Evolutionary conservation across 2,888 invertebrate genomes (phyloP), one percentile per base, ranked within the genome.

Genomic region (Drosophila fulvimacula): DNA sequence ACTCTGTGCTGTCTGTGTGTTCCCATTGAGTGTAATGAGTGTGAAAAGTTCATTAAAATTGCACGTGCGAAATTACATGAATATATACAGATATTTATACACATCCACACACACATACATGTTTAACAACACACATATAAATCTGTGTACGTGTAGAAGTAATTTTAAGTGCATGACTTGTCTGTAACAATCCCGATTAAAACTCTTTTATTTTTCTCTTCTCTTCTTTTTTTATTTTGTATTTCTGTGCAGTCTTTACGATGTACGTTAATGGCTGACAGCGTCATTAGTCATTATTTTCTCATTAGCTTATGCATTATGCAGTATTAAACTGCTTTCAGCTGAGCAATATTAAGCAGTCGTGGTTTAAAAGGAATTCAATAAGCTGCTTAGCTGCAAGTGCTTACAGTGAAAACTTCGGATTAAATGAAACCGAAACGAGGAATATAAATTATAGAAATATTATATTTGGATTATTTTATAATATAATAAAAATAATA

Each of bases 31-130:
- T 79, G 84, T 86, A 89, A 89, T 87, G 85, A 84, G 84, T 84
- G 89, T 73, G 88, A 84, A 83, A 88, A 84, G 79, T 84, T 84
- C 89, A 84, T 84, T 87, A 84, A 84, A 89, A 66, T 87, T 84
- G 84, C 88, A 84, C 88, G 89, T 84, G 88, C 60, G 69, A 89
- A 82, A 76, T 83, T 87, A 57, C 62, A 60, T 38, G 57, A 49
- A 34, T 38, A 46, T 38, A n/a, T 36, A 67, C 42, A 42, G 3
- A 30, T 17, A 48, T n/a, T 36, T 34, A 36, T 11, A 55, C 21
- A 30, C 10, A 32, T 13, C 44, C 4, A 51, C 10, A 30, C 6
- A 21, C 5, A 65, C 32, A 53, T 74, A 66, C 10, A 52, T 21
- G 17, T 17, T 11, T 21, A 24, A 24, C 24, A 11, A 39, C 7